Base-by-base conservation (phyloP, 1,140 invertebrate genomes). In the Bombus turneri region DNA sequence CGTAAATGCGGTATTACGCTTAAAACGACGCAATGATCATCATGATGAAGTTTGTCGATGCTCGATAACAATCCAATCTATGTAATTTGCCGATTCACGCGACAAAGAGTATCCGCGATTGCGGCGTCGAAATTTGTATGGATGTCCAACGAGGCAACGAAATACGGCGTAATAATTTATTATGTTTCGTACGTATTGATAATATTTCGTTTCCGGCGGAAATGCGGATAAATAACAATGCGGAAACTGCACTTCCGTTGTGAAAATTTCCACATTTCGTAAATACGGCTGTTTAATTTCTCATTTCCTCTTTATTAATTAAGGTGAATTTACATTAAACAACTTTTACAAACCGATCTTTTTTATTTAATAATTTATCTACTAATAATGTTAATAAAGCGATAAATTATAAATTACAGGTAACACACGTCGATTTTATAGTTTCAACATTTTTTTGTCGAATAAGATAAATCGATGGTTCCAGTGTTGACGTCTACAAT, bases 31-130 rank as follows among this genome's bases (percentile, higher is more conserved):
- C 66, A 37, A 47, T 66, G 66, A 84, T 43, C 66, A 62, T n/a
- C 66, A 22, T 10, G 53, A 79, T 72, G 68, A 84, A 72, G 66
- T 79, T 84, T 71, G 37, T 31, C 76, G 53, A 84, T 72, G 37
- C 25, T 13, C 66, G 66, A 79, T 79, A 79, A 84, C 83, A 84
- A 79, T 84, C 72, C 47, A 83, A 79, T 84, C 79, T 84, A 79
- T 72, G 53, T 84, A 84, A 84, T 84, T 79, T 72, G 83, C 22
- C 64, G 82, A 77, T 79, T 84, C 37, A 28, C 25, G 15, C 22
- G 82, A 22, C n/a, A 69, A 78, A 59, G 64, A 69, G 75, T 37
- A 84, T 71, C 75, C 66, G 64, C n/a, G 82, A 83, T 78, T 57
- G n/a, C 82, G 66, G 75, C 47, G 25, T 9, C 12, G n/a, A 53